These are phyloP conservation scores for Drosophila fulvimacula DNA, from an alignment of 2,888 invertebrate genomes.

Conservation along the genomic window DNA sequence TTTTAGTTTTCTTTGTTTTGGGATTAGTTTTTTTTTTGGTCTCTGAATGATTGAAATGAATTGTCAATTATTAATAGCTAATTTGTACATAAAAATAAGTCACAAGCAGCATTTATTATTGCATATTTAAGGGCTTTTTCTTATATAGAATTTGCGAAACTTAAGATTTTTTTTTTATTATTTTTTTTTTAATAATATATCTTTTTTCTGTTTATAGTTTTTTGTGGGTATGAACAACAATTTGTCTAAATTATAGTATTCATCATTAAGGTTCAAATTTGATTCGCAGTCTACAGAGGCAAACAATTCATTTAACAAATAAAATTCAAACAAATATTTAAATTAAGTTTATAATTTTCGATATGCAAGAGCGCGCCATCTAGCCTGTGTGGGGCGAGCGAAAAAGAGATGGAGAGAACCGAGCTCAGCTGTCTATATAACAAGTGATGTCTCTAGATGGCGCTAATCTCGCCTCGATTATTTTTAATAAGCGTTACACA, in stretches of 20 bases:
- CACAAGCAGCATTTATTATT: constrained; percentile 72
- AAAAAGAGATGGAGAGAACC: background rate
- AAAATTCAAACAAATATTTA: constrained; percentile 27
- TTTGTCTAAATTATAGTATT: constrained; percentile 60
- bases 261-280: constrained; percentile 24
- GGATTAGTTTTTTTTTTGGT: constrained; percentile 53
- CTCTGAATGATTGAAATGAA: constrained; percentile 68
- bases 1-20: constrained; percentile 26
- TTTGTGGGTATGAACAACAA: constrained; percentile 61
- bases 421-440: background rate
- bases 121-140: constrained; percentile 43
- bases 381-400: constrained; percentile 2
- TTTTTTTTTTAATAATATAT: constrained; percentile 10
- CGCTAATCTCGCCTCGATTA: constrained; percentile 4
- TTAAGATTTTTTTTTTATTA: background rate
- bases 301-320: constrained; percentile 41
- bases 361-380: constrained; percentile 19
- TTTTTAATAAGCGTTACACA: constrained; percentile 2
- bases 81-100: constrained; percentile 76
- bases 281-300: constrained; percentile 17
- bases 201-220: background rate
- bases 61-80: constrained; percentile 65
- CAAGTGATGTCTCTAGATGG: background rate
- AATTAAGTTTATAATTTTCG: constrained; percentile 5
- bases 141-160: constrained; percentile 13